These are phyloP conservation scores for Bugulina stolonifera DNA, from an alignment of 2,888 invertebrate genomes.

Conservation along the genomic window DNA sequence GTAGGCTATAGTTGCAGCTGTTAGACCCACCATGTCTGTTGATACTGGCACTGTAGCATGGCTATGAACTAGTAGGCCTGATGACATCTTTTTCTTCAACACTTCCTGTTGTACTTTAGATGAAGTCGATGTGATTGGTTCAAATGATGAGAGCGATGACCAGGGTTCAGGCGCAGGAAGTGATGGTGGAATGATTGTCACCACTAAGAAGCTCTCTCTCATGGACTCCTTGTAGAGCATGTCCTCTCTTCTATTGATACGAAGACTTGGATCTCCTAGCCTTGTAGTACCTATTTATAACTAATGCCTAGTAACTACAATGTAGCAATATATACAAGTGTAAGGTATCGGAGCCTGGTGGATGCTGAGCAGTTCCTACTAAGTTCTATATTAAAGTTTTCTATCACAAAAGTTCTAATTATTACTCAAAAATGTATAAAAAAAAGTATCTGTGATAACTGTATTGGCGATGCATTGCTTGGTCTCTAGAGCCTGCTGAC, in stretches of 20 bases:
- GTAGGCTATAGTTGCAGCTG: no score
- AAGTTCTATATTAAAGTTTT: not conserved
- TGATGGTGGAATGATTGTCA: conserved; percentile 62
- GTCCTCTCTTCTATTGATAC: no score
- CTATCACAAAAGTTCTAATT: not conserved
- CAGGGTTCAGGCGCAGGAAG: conserved; percentile 61
- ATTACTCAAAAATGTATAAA: conserved; percentile 21
- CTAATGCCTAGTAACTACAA: no score
- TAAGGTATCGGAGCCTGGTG: no score
- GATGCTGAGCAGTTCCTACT: not conserved
- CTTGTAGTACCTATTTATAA: no score
- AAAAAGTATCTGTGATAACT: conserved; percentile 25
- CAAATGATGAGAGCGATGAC: conserved; percentile 71
- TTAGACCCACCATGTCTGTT: no score
- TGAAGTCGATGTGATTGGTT: conserved; percentile 71
- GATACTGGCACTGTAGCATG: no score
- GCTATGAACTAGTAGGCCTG: no score
- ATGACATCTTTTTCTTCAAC: no score
- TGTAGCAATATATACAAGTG: no score
- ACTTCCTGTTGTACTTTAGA: conserved; percentile 63
- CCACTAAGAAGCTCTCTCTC: conserved; percentile 60
- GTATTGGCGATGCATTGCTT: not conserved
- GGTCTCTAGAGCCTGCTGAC: not conserved
- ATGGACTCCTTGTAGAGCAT: conserved; percentile 56
- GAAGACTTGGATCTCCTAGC: no score